Percentiles rank a stretch among this genome's conserved stretches.
Evolutionary conservation across 2,797 vertebrate species (phyloP).

Genomic region (Myotis planiceps): DNA sequence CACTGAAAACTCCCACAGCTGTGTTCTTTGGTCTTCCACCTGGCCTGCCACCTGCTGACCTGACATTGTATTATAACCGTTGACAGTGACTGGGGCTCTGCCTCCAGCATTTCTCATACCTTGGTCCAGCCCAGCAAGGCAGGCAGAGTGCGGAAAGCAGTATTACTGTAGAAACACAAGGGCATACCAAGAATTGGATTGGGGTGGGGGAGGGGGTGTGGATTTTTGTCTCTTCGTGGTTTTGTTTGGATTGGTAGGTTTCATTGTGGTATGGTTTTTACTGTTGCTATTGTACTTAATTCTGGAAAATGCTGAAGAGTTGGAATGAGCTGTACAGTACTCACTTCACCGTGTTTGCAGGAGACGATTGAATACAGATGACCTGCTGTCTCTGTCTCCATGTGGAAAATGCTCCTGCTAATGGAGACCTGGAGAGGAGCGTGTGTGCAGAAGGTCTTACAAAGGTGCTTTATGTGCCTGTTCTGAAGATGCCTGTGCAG

Average conservation of each 20-base stretch:
- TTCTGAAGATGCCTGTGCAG: slow-evolving; percentile 81
- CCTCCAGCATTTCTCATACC: slow-evolving; percentile 68
- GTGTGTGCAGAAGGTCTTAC: slow-evolving; percentile 51
- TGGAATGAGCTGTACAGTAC: slow-evolving; percentile 61
- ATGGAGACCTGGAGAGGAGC: slow-evolving; percentile 74
- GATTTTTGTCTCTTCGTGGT: neutral
- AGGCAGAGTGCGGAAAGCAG: slow-evolving; percentile 81
- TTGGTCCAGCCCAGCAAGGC: slow-evolving; percentile 74
- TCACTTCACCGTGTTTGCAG: slow-evolving; percentile 70
- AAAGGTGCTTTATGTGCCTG: slow-evolving; percentile 80
- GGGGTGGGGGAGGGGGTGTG: neutral
- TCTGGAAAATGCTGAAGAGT: slow-evolving; percentile 60
- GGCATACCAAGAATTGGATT: neutral
- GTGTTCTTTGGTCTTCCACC: slow-evolving; percentile 80
- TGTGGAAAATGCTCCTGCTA: slow-evolving; percentile 76
- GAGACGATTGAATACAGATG: slow-evolving; percentile 65
- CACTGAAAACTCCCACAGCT: slow-evolving; percentile 84
- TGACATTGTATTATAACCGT: slow-evolving; percentile 69
- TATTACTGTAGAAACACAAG: slow-evolving; percentile 77
- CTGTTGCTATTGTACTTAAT: slow-evolving; percentile 48
- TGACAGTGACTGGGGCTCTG: slow-evolving; percentile 76
- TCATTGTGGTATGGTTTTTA: slow-evolving; percentile 55
- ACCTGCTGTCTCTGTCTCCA: slow-evolving; percentile 76
- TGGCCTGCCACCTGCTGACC: slow-evolving; percentile 83
- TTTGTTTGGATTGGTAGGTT: slow-evolving; percentile 37